Conservation (phyloP, 2,888 invertebrate genomes). For the Scaptomyza cyrtandrae region DNA sequence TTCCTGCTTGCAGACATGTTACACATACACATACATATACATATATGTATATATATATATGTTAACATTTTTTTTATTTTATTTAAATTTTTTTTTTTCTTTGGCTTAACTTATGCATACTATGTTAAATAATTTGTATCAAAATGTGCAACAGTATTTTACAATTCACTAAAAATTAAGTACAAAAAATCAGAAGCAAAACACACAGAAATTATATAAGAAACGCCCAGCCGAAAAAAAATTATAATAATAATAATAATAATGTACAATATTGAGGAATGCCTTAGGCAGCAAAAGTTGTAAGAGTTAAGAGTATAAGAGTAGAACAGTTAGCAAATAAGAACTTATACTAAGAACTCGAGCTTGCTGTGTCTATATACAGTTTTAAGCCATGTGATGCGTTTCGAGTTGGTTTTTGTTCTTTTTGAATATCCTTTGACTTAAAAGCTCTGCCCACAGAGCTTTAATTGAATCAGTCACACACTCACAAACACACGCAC, state of each 20-base stretch:
- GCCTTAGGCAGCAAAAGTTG: conserved; percentile 35
- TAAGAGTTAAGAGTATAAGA: not conserved
- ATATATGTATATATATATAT: conserved; percentile 17
- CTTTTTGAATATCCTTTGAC: conserved; percentile 7
- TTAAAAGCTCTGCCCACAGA: conserved; percentile 66
- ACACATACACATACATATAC: conserved; percentile 17
- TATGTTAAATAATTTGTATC: conserved; percentile 61
- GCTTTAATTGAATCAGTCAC: conserved; percentile 61
- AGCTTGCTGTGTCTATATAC: conserved; percentile 8
- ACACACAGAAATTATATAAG: conserved; percentile 32
- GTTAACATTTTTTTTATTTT: conserved; percentile 61
- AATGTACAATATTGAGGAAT: conserved; percentile 61
- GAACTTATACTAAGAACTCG: conserved; percentile 19
- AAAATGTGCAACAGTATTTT: conserved; percentile 71
- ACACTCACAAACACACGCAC: conserved; percentile 13
- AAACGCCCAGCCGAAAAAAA: conserved; percentile 52
- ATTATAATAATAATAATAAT: conserved; percentile 13
- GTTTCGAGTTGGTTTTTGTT: conserved; percentile 10
- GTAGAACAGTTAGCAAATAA: conserved; percentile 8
- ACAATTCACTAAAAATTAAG: conserved; percentile 72
- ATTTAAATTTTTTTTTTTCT: conserved; percentile 72
- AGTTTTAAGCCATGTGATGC: conserved; percentile 17
- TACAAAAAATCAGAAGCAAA: conserved; percentile 65
- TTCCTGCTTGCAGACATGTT: conserved; percentile 60
- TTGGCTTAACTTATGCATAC: conserved; percentile 84